phyloP scores from a whole-genome alignment of 1,140 invertebrate species.

The Drosophila mojavensis region DNA sequence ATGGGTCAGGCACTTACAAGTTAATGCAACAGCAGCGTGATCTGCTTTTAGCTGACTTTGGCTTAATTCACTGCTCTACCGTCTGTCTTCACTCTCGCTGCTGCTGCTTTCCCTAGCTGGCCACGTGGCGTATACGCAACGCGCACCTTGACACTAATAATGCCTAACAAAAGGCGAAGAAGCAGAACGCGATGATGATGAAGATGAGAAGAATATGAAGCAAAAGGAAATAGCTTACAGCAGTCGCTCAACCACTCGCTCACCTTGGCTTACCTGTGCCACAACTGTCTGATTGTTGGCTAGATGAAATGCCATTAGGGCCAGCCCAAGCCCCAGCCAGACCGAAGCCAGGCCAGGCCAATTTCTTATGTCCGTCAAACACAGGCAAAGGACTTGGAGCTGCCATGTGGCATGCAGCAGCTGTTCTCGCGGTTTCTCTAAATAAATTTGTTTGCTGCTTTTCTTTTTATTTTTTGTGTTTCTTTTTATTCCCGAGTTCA shows the following conservation, averaged over 20 bases:
- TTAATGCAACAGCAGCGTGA: slow-evolving; percentile 75
- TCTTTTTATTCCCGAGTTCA: background rate
- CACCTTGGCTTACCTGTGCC: slow-evolving; percentile 26
- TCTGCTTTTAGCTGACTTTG: slow-evolving; percentile 47
- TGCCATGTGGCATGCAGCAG: slow-evolving; percentile 9
- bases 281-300: slow-evolving; percentile 47
- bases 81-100: too few species aligned
- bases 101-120: slow-evolving; percentile 9
- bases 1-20: slow-evolving; percentile 64
- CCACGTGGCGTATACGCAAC: slow-evolving; percentile 49
- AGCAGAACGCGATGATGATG: too few species aligned
- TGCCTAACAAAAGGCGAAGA: slow-evolving; percentile 46
- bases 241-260: slow-evolving; percentile 28
- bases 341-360: slow-evolving; percentile 3
- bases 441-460: background rate
- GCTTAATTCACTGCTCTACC: slow-evolving; percentile 18
- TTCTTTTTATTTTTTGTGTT: background rate
- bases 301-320: slow-evolving; percentile 26
- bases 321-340: background rate
- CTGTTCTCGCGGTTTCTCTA: background rate
- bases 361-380: slow-evolving; percentile 44
- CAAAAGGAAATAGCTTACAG: slow-evolving; percentile 26
- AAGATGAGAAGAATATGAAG: slow-evolving; percentile 2
- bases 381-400: background rate
- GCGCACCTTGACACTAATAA: slow-evolving; percentile 76